Evolutionary conservation across 2,888 invertebrate genomes (phyloP).

Genomic region (Andrena minutula): DNA sequence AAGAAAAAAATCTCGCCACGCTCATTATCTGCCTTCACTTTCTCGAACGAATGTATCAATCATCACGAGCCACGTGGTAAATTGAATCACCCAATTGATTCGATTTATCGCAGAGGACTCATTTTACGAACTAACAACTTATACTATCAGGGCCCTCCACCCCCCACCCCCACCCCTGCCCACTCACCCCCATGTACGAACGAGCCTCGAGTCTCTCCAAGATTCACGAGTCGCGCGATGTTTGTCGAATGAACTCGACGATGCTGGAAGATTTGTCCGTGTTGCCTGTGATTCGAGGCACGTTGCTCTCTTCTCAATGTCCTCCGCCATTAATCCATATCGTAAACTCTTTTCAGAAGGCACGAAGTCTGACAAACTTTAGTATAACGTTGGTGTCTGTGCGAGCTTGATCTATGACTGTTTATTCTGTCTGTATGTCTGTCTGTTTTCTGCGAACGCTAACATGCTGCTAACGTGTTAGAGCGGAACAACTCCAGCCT

Average conservation of each 20-base stretch:
- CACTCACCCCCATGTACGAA: constrained; percentile 19
- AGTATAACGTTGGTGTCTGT: constrained; percentile 65
- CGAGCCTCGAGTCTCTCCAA: constrained; percentile 55
- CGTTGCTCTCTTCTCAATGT: constrained; percentile 40
- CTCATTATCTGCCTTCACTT: constrained; percentile 78
- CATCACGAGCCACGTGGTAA: constrained; percentile 42
- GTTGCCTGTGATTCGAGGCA: constrained; percentile 58
- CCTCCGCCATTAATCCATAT: constrained; percentile 37
- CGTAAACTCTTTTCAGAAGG: constrained; percentile 37
- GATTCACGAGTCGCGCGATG: background rate
- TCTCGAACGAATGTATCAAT: constrained; percentile 57
- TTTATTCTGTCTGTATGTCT: constrained; percentile 78
- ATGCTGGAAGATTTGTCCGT: background rate
- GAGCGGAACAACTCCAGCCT: no score
- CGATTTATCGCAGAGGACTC: constrained; percentile 48
- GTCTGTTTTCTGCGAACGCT: constrained; percentile 78
- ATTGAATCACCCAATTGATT: constrained; percentile 52
- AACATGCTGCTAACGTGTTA: constrained; percentile 75
- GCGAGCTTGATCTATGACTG: constrained; percentile 79
- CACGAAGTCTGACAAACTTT: constrained; percentile 52
- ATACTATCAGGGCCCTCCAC: constrained; percentile 25
- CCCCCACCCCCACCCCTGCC: no score
- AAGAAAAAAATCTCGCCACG: constrained; percentile 75
- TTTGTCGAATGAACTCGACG: background rate
- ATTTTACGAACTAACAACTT: constrained; percentile 34